Base-by-base conservation (phyloP, 30 jellyfish, hydroid and myxozoan species). In the Aurelia aurita region DNA sequence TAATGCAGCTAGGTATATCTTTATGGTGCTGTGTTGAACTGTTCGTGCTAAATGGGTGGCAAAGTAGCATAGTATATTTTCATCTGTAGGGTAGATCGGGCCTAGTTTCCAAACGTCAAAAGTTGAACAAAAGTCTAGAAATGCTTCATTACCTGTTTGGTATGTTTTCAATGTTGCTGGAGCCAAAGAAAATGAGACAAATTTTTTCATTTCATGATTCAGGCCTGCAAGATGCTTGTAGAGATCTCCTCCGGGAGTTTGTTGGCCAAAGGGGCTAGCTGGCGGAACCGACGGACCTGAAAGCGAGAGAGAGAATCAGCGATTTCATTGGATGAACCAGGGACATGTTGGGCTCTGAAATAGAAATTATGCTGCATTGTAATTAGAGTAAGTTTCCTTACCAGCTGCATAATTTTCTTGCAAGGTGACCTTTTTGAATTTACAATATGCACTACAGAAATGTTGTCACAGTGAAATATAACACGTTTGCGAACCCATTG, bases 261-360 rank as follows among this genome's bases (percentile, higher is more conserved):
- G 10, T 55, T 55, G 67, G 67, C 67, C 29, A 72, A 45, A 3
- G 75, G 87, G 58, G 59, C 87, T 22, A 27, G 72, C 20, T 31
- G 58, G 11, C n/a, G 32, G 62, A 74, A 74, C 19, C 39, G 32
- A 58, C 35, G 66, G 32, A 58, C 34, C 34, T 34, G 34, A 57
- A 61, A 58, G 31, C 89, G 89, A 58, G 89, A 77, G 18, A 77
- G 60, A 28, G 89, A 51, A 60, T 77, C 89, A 31, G 78, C 89
- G 29, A 45, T 57, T 10, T 9, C 55, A 43, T 77, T 77, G 44
- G 29, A 72, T 10, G n/a, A 8, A 32, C 89, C 89, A 21, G 78
- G 89, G 59, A 77, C 16, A 59, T 77, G 89, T 12, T 18, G 23
- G 49, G 89, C 79, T 5, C 63, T 29, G 47, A 58, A 77, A 19